These are phyloP conservation scores for Cheilosia grossa DNA, from an alignment of 2,888 invertebrate genomes.

Conservation along the genomic window DNA sequence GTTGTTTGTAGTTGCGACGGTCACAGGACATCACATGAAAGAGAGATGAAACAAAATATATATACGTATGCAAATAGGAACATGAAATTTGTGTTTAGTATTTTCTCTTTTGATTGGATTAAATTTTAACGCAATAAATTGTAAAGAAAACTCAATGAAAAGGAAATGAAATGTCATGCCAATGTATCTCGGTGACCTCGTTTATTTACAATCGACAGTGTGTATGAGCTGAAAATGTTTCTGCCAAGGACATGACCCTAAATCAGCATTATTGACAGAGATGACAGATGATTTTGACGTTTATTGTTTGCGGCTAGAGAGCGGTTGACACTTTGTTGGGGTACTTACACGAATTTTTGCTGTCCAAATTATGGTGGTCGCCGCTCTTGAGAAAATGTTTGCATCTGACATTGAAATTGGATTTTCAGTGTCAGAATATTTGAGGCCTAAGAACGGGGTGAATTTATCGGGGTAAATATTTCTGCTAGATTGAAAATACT, in stretches of 20 bases:
- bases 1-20: constrained; percentile 43
- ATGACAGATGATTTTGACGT: constrained; percentile 8
- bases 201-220: not conserved
- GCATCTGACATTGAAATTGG: too few relatives aligned
- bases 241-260: not conserved
- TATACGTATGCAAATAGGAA: constrained; percentile 15
- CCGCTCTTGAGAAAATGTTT: too few relatives aligned
- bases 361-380: not conserved
- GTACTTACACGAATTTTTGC: not conserved
- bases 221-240: not conserved
- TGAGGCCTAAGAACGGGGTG: too few relatives aligned
- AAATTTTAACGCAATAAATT: constrained; percentile 2
- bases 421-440: too few relatives aligned
- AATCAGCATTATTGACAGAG: constrained; percentile 8
- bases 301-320: not conserved
- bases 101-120: constrained; percentile 7
- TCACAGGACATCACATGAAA: constrained; percentile 50
- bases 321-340: not conserved
- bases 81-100: constrained; percentile 15
- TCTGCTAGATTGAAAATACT: too few relatives aligned
- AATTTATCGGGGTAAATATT: too few relatives aligned
- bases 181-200: not conserved
- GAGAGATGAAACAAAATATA: constrained; percentile 27
- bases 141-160: not conserved
- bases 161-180: not conserved